Base-by-base conservation (phyloP, 2,888 invertebrate genomes). In the Sturmia bella region DNA sequence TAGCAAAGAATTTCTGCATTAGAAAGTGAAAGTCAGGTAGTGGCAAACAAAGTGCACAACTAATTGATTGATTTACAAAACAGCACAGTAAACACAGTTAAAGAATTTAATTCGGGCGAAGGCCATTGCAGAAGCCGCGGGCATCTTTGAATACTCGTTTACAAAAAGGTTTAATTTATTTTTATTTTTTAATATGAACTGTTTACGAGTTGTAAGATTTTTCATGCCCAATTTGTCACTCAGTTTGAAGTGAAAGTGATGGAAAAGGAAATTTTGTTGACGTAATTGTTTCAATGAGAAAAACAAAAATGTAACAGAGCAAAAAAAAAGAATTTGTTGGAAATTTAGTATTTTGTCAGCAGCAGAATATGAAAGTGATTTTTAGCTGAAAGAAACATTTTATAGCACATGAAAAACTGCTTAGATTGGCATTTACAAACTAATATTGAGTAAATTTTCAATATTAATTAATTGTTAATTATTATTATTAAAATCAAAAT, bases 11-110 rank as follows among this genome's bases (percentile, higher is more conserved):
- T 37, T 17, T 11, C 9, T 37, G 32, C 19, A 15, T n/a, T n/a
- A n/a, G 68, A 81, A 74, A 81, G 81, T 77, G 77, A 32, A 32
- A 32, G 32, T 32, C 81, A 73, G 77, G 77, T 74, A 77, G 70
- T 43, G 54, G 11, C n/a, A n/a, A 17, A n/a, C 11, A 15, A 17
- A 3, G 32, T 7, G 39, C 63, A 15, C 9, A 63, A 21, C 27
- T 21, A 76, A 76, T 80, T 68, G 61, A 72, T 72, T 75, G n/a
- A n/a, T n/a, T n/a, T n/a, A n/a, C n/a, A n/a, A n/a, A n/a, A n/a
- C n/a, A n/a, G n/a, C n/a, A n/a, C n/a, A n/a, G n/a, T n/a, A n/a
- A n/a, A n/a, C n/a, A n/a, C n/a, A n/a, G n/a, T n/a, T n/a, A n/a
- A 52, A 69, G 15, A 61, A 37, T 21, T 19, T 5, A 32, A 3